Evolutionary conservation across 2,797 vertebrate species (phyloP).

Genomic region (Neostethus bicornis): DNA sequence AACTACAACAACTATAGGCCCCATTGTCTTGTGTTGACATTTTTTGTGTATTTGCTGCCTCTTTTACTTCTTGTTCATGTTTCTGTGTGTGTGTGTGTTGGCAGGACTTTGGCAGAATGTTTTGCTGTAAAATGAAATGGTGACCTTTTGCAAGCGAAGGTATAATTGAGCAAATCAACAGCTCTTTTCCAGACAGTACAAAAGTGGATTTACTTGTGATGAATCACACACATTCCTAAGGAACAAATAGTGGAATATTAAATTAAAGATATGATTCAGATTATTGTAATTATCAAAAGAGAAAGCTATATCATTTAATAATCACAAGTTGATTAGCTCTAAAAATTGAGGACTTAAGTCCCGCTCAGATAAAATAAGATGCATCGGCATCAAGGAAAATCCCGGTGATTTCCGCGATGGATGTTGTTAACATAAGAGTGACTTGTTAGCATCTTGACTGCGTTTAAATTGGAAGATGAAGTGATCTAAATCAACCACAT

Average conservation of each 20-base stretch:
- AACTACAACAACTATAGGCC: background rate
- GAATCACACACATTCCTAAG: conserved; percentile 15
- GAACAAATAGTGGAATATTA: conserved; percentile 4
- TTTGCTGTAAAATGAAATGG: conserved; percentile 38
- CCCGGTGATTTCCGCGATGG: no score
- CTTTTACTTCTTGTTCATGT: conserved; percentile 14
- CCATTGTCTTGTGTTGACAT: background rate
- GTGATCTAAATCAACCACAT: no score
- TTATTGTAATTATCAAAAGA: background rate
- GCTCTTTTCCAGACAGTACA: conserved; percentile 41
- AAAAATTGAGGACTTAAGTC: no score
- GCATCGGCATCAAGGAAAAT: no score
- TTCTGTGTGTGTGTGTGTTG: background rate
- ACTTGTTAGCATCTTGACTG: no score
- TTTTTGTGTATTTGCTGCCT: conserved; percentile 2
- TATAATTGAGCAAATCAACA: conserved; percentile 59
- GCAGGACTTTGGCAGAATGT: background rate
- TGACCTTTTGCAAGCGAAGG: conserved; percentile 56
- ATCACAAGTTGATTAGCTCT: background rate
- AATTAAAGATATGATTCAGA: background rate
- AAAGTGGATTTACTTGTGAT: conserved; percentile 33
- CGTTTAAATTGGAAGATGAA: no score
- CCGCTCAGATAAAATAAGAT: no score
- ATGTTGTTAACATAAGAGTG: no score
- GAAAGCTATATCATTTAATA: background rate